Evolutionary conservation across 2,113 vertebrate genomes (phyloP).

Genomic region (Caracal caracal): DNA sequence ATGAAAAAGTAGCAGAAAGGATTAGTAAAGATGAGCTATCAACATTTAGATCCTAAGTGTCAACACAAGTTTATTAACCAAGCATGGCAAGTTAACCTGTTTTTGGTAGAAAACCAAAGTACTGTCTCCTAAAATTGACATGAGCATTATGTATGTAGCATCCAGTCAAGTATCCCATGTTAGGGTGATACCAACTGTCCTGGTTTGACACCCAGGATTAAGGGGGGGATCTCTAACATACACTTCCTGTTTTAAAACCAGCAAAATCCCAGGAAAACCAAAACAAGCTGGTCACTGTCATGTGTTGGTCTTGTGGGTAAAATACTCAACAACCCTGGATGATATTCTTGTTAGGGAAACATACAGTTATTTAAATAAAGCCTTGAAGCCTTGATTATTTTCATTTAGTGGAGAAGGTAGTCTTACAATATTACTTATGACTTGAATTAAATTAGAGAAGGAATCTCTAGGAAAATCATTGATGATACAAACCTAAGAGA

Average conservation of each 20-base stretch:
- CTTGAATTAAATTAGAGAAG: background rate
- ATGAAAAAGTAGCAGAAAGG: background rate
- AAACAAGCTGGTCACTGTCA: background rate
- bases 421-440: background rate
- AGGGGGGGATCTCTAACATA: background rate
- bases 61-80: background rate
- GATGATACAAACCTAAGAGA: background rate
- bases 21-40: background rate
- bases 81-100: background rate
- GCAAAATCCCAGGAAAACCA: background rate
- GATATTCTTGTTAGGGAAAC: background rate
- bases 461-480: background rate
- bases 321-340: background rate
- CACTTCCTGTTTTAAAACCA: background rate
- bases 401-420: background rate
- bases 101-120: background rate
- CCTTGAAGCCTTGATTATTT: background rate
- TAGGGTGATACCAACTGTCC: background rate
- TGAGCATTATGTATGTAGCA: background rate
- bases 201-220: background rate
- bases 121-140: background rate
- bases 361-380: background rate
- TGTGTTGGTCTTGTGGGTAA: background rate
- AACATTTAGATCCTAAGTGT: conserved; percentile 5
- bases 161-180: background rate